Conservation (phyloP, 2,113 vertebrate genomes). For the Sapajus apella region DNA sequence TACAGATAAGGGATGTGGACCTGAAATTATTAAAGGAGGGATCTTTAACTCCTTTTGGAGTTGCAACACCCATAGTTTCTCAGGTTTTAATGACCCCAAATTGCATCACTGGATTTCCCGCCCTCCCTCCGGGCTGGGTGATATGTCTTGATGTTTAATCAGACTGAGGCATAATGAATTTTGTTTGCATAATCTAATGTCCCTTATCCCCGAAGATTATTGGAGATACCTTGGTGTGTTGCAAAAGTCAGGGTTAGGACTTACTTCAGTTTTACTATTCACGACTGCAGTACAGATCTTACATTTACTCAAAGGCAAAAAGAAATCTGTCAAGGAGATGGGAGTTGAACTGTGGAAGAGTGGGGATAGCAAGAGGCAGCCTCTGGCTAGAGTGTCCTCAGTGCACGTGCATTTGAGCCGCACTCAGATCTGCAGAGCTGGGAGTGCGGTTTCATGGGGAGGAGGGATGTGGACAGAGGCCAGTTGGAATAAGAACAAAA, state of each 20-base stretch:
- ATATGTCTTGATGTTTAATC: neutral
- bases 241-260: neutral
- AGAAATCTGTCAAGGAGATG: neutral
- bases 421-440: slow-evolving; percentile 47
- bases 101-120: neutral
- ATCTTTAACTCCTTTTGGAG: neutral
- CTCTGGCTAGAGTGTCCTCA: neutral
- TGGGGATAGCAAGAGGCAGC: slow-evolving; percentile 46
- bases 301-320: slow-evolving; percentile 45
- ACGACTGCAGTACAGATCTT: neutral
- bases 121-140: neutral
- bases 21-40: neutral
- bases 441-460: slow-evolving; percentile 68
- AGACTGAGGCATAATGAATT: neutral
- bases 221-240: neutral
- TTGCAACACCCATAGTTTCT: neutral
- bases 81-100: neutral
- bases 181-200: neutral
- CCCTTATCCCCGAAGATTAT: neutral
- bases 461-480: slow-evolving; percentile 78
- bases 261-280: slow-evolving; percentile 16
- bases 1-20: neutral
- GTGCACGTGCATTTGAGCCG: neutral
- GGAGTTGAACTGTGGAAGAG: neutral
- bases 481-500: slow-evolving; percentile 83